Conservation (phyloP, 2,797 vertebrate species). For the Rhincodon typus region DNA sequence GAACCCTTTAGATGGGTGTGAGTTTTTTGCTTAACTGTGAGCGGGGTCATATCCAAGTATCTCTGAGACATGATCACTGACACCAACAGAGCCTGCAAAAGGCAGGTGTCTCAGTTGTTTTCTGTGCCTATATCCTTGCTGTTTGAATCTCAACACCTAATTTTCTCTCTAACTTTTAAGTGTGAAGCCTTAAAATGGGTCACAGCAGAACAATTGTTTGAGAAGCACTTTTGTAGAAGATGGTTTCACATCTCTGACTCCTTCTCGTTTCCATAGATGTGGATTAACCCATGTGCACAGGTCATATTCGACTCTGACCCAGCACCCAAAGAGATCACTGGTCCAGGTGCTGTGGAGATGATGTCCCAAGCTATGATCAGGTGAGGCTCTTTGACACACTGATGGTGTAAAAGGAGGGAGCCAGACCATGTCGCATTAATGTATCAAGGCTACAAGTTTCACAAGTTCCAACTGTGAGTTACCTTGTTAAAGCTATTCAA, state of each 20-base stretch:
- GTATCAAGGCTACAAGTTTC: neutral
- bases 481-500: neutral
- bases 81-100: too few relatives aligned
- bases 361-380: slow-evolving; percentile 99
- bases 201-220: too few relatives aligned
- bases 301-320: slow-evolving; percentile 94
- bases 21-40: too few relatives aligned
- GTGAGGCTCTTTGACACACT: slow-evolving; percentile 46
- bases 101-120: too few relatives aligned
- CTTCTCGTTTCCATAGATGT: slow-evolving; percentile 67
- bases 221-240: neutral
- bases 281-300: slow-evolving; percentile 95
- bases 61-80: too few relatives aligned
- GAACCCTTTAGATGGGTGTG: too few relatives aligned
- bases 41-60: too few relatives aligned
- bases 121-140: too few relatives aligned
- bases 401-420: neutral
- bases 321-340: slow-evolving; percentile 80
- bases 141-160: too few relatives aligned
- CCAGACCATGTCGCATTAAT: neutral
- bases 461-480: neutral
- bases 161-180: too few relatives aligned
- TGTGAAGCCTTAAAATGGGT: too few relatives aligned
- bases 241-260: neutral
- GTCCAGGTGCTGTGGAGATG: slow-evolving; percentile 75